Percentiles rank a stretch among this genome's conserved stretches.
phyloP scores from a whole-genome alignment of 2,797 vertebrate genomes.

The Helarctos malayanus region DNA sequence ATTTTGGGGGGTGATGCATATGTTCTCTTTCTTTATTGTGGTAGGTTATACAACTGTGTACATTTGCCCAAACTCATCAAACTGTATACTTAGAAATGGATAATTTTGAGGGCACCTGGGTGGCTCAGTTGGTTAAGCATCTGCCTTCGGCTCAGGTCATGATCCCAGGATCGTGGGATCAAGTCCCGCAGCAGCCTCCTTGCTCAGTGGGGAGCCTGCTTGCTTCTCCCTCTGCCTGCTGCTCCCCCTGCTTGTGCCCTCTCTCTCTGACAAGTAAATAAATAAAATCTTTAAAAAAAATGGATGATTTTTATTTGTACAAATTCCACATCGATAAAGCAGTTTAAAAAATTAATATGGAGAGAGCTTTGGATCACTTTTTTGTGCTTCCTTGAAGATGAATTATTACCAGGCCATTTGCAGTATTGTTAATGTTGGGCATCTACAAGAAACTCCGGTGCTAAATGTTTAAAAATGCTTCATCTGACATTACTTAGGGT shows the following conservation, averaged over 20 bases:
- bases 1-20: not conserved
- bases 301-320: slow-evolving; percentile 24
- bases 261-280: not conserved
- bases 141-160: not conserved
- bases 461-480: slow-evolving; percentile 47
- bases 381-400: not conserved
- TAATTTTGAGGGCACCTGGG: not conserved
- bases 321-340: not conserved
- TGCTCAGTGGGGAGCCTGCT: not conserved
- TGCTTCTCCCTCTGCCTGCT: not conserved
- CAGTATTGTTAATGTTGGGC: not conserved
- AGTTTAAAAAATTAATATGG: not conserved
- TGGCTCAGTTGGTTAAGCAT: not conserved
- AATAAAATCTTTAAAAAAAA: not conserved
- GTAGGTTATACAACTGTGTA: not conserved
- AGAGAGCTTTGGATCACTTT: slow-evolving; percentile 10
- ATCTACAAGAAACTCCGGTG: not conserved
- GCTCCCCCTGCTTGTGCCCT: not conserved
- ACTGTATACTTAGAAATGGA: not conserved
- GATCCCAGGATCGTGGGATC: not conserved
- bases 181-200: too few species aligned
- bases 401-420: not conserved
- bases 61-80: not conserved
- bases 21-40: not conserved
- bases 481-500: not conserved